Percentiles rank a stretch among this genome's conserved stretches.
These are phyloP conservation scores for Argentina silus DNA, from an alignment of 2,797 vertebrate genomes.

Conservation along the genomic window DNA sequence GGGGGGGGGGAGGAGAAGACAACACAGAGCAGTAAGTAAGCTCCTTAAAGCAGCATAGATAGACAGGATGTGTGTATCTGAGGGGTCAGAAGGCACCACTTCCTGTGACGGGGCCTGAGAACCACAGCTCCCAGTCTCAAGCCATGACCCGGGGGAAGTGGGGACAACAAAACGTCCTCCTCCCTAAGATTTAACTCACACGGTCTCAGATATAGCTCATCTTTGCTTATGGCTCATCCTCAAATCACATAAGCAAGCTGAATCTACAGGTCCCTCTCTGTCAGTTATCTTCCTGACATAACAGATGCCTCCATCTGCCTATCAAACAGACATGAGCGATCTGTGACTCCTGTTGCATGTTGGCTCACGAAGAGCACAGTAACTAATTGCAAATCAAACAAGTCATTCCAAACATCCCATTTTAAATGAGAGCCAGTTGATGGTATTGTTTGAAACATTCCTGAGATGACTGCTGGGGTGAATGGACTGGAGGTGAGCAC, in stretches of 20 bases:
- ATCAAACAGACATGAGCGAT: constrained; percentile 46
- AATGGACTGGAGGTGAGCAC: constrained; percentile 69
- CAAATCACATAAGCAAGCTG: constrained; percentile 1
- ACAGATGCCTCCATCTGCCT: constrained; percentile 53
- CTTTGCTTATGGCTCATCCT: not conserved
- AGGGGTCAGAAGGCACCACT: constrained; percentile 79
- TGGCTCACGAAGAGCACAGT: constrained; percentile 51
- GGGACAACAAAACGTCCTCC: constrained; percentile 43
- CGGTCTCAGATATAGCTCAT: not conserved
- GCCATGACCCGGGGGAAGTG: constrained; percentile 45
- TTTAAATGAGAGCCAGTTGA: constrained; percentile 53
- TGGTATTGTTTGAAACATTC: constrained; percentile 71
- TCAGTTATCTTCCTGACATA: constrained; percentile 22
- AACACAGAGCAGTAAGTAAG: constrained; percentile 37
- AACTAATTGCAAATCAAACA: constrained; percentile 71
- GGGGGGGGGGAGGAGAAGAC: constrained; percentile 8
- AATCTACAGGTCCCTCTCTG: constrained; percentile 19
- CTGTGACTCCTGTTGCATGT: constrained; percentile 22
- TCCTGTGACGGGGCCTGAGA: constrained; percentile 79
- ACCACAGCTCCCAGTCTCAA: constrained; percentile 55
- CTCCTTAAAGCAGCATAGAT: constrained; percentile 59
- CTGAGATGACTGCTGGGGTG: constrained; percentile 64
- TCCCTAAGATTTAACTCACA: constrained; percentile 10
- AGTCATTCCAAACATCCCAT: constrained; percentile 61
- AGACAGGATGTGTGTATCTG: constrained; percentile 69